Percentiles rank a stretch among this genome's conserved stretches.
Conservation (phyloP, 2,113 vertebrate genomes). For the Tyrannus savana region DNA sequence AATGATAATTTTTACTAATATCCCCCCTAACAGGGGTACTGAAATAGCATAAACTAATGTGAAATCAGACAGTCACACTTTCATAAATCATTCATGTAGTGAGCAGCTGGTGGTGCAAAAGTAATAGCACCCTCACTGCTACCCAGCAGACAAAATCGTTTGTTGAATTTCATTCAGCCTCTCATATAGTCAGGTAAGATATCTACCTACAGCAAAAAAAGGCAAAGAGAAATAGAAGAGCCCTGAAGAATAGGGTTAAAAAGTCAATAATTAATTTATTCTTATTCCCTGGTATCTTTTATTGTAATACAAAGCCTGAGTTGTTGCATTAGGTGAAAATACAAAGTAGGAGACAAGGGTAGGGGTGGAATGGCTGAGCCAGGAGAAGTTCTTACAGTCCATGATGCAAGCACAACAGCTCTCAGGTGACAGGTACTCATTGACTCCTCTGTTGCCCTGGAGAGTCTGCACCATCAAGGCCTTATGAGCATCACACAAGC, state of each 20-base stretch:
- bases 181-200: background rate
- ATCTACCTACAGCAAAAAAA: background rate
- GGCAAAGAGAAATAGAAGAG: background rate
- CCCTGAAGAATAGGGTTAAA: background rate
- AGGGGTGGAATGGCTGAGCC: background rate
- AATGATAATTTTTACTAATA: conserved; percentile 21
- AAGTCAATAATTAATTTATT: background rate
- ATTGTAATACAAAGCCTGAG: background rate
- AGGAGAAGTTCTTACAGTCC: background rate
- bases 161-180: background rate
- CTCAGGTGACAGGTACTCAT: background rate
- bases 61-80: conserved; percentile 51
- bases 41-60: conserved; percentile 1
- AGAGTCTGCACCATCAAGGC: background rate
- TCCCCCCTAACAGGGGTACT: background rate
- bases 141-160: conserved; percentile 23
- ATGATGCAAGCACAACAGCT: fast-evolving
- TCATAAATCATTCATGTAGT: conserved; percentile 41
- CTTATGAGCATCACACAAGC: background rate
- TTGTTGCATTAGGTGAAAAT: background rate
- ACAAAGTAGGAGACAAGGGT: background rate
- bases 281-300: background rate
- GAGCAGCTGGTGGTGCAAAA: conserved; percentile 52
- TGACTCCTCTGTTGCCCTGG: background rate
- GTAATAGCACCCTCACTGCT: conserved; percentile 31